These are phyloP conservation scores for Danaus chrysippus DNA, from an alignment of 2,888 invertebrate genomes.

Conservation along the genomic window DNA sequence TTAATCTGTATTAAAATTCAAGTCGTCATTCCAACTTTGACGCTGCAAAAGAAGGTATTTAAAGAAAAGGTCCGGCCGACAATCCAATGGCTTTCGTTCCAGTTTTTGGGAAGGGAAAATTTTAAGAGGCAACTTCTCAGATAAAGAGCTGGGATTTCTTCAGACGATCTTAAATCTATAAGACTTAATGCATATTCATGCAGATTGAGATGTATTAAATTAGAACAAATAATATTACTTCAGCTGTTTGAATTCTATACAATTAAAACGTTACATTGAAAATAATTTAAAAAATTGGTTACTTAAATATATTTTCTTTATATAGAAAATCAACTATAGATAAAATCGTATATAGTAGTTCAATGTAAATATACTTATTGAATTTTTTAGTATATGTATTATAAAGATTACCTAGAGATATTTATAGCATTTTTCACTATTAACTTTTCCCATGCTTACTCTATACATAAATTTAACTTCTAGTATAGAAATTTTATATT, in stretches of 20 bases:
- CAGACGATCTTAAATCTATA: slow-evolving; percentile 10
- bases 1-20: slow-evolving; percentile 49
- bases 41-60: slow-evolving; percentile 48
- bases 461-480: slow-evolving; percentile 3
- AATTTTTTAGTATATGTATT: too few relatives aligned
- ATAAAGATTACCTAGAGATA: too few relatives aligned
- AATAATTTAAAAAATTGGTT: too few relatives aligned
- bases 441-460: not conserved
- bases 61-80: slow-evolving; percentile 48
- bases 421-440: too few relatives aligned
- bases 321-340: too few relatives aligned
- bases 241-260: too few relatives aligned
- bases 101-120: slow-evolving; percentile 48
- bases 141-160: slow-evolving; percentile 15
- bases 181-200: not conserved
- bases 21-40: slow-evolving; percentile 53
- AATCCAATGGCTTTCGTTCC: slow-evolving; percentile 53
- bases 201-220: not conserved
- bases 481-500: slow-evolving; percentile 10
- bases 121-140: slow-evolving; percentile 63
- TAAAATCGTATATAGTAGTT: too few relatives aligned
- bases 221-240: not conserved
- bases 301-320: too few relatives aligned
- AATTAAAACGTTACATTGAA: too few relatives aligned
- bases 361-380: too few relatives aligned